Evolutionary conservation across 2,888 invertebrate genomes (phyloP).

Genomic region (Gymnocheta viridis): DNA sequence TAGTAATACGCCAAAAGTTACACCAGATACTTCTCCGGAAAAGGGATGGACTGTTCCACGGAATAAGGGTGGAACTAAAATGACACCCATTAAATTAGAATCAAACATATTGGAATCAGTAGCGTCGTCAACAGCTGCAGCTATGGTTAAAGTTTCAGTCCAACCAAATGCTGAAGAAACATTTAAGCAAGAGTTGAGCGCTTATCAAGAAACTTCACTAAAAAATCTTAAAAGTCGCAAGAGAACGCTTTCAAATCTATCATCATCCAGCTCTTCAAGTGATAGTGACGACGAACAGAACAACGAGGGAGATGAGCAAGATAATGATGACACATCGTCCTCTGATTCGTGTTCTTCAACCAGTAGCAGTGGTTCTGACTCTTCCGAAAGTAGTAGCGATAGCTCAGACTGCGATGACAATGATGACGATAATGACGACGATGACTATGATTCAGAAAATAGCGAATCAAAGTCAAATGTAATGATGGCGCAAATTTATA

Average conservation of each 20-base stretch:
- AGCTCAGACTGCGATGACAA: constrained; percentile 79
- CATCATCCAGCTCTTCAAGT: constrained; percentile 80
- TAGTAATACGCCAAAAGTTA: constrained; percentile 33
- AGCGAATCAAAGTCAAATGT: constrained; percentile 77
- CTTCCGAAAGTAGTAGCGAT: constrained; percentile 80
- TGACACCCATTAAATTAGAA: constrained; percentile 42
- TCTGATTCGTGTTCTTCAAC: constrained; percentile 80
- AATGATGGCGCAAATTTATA: constrained; percentile 74
- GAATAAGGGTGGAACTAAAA: constrained; percentile 32
- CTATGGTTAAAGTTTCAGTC: constrained; percentile 36
- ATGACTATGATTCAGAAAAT: constrained; percentile 77
- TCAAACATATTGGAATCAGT: constrained; percentile 38
- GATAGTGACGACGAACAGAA: constrained; percentile 81
- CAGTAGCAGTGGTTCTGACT: constrained; percentile 79
- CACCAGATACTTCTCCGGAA: constrained; percentile 53
- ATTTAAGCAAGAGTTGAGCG: constrained; percentile 52
- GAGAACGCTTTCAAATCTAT: constrained; percentile 78
- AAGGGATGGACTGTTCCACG: constrained; percentile 51
- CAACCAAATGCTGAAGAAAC: constrained; percentile 48
- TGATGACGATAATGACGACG: constrained; percentile 78
- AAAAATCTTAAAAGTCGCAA: constrained; percentile 64
- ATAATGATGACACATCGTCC: constrained; percentile 78
- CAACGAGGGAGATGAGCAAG: constrained; percentile 77
- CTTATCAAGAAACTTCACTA: constrained; percentile 48
- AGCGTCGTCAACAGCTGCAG: constrained; percentile 40